Conservation (phyloP, 2,113 vertebrate species). For the Cairina moschata region DNA sequence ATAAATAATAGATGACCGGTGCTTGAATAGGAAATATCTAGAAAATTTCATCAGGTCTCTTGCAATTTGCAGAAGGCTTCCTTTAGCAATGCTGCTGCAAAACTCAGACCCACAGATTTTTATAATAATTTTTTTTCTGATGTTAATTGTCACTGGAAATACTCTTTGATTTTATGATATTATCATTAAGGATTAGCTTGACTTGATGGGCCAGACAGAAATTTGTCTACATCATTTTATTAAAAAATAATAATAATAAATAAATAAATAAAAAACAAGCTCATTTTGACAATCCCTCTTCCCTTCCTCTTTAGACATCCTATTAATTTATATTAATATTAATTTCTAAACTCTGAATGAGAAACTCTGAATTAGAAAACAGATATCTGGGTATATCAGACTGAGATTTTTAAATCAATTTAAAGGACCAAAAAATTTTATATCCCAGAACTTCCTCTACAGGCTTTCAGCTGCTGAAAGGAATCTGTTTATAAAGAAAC, state of each 20-base stretch:
- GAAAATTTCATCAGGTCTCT: background rate
- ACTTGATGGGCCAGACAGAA: background rate
- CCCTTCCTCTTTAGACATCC: background rate
- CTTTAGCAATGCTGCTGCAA: background rate
- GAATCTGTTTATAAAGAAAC: background rate
- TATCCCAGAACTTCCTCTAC: background rate
- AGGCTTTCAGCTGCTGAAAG: background rate
- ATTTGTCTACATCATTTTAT: background rate
- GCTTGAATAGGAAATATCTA: background rate
- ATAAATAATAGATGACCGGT: background rate
- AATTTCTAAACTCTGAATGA: background rate
- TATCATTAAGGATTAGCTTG: background rate
- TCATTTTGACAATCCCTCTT: background rate
- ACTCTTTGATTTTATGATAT: background rate
- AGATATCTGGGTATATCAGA: background rate
- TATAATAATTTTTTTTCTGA: background rate
- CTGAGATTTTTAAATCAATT: background rate
- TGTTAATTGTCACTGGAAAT: background rate
- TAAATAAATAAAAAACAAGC: background rate
- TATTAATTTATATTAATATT: background rate
- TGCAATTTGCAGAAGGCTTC: background rate
- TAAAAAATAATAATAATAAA: too few relatives aligned
- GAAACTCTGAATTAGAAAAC: background rate
- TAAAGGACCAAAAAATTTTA: background rate
- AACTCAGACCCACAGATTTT: background rate